A percentile compares a stretch with the other conserved stretches of the same genome.
Conservation (phyloP, 2,888 invertebrate genomes). For the Tethea ocularis region DNA sequence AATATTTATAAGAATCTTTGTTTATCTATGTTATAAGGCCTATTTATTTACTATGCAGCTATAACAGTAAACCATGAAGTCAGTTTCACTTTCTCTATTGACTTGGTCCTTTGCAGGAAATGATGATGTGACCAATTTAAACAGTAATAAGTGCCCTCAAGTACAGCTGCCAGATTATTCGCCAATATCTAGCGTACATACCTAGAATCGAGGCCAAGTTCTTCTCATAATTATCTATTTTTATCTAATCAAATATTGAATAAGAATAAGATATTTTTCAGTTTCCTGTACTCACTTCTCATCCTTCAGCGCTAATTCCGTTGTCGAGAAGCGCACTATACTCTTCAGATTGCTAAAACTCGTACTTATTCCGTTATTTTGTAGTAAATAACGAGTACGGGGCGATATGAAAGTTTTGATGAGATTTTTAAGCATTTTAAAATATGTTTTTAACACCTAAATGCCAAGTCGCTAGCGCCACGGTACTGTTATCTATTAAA, state of each 20-base stretch:
- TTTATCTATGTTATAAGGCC: too few relatives aligned
- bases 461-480: conserved; percentile 30
- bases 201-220: not conserved
- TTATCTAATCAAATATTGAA: not conserved
- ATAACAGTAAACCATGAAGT: too few relatives aligned
- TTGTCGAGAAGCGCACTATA: conserved; percentile 65
- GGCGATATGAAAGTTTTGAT: conserved; percentile 58
- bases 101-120: too few relatives aligned
- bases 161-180: not conserved
- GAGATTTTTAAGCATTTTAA: conserved; percentile 63
- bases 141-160: not conserved
- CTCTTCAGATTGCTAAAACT: conserved; percentile 59
- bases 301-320: conserved; percentile 59
- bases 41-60: too few relatives aligned
- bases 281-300: conserved; percentile 64
- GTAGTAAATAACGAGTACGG: conserved; percentile 51
- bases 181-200: not conserved
- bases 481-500: conserved; percentile 18
- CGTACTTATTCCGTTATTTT: conserved; percentile 49
- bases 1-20: too few relatives aligned
- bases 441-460: conserved; percentile 14
- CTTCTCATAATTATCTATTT: not conserved
- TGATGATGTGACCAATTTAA: not conserved
- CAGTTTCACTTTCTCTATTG: too few relatives aligned
- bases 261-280: too few relatives aligned